phyloP scores from a whole-genome alignment of 2,888 invertebrate species.

The Hylaea fasciaria region DNA sequence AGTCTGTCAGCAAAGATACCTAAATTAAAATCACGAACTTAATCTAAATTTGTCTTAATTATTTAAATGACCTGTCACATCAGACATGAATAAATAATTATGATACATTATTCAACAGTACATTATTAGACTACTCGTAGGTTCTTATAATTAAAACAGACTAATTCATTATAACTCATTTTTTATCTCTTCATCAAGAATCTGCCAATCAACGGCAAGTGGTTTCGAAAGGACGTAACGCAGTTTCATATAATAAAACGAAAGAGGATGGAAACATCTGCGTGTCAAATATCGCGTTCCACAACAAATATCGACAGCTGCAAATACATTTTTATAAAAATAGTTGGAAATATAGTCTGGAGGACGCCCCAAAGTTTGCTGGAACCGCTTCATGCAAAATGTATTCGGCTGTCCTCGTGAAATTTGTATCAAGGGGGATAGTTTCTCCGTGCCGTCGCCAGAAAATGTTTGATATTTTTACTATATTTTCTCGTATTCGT shows the following conservation, averaged over 20 bases:
- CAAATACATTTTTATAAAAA: slow-evolving; percentile 53
- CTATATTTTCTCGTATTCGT: slow-evolving; percentile 47
- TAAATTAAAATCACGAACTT: slow-evolving; percentile 10
- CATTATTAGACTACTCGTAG: neutral
- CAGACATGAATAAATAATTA: slow-evolving; percentile 12
- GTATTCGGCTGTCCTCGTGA: slow-evolving; percentile 66
- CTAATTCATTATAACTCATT: slow-evolving; percentile 12
- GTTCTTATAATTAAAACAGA: neutral
- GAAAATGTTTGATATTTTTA: slow-evolving; percentile 62
- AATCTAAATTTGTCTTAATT: slow-evolving; percentile 26
- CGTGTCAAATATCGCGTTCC: slow-evolving; percentile 18
- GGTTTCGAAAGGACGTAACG: neutral
- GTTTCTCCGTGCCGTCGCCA: slow-evolving; percentile 56
- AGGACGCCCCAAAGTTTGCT: slow-evolving; percentile 51
- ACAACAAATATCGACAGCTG: slow-evolving; percentile 42
- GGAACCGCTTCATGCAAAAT: slow-evolving; percentile 76
- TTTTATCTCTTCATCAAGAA: slow-evolving; percentile 1
- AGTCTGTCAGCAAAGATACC: neutral
- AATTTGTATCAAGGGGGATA: slow-evolving; percentile 67
- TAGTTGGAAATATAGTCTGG: slow-evolving; percentile 58
- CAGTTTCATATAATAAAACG: slow-evolving; percentile 1
- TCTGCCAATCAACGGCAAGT: neutral
- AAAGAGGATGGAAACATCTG: slow-evolving; percentile 16
- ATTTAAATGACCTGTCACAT: slow-evolving; percentile 24
- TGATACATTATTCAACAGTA: neutral